Evolutionary conservation across 1,140 invertebrate species (phyloP).

Genomic region (Nebria ingens): DNA sequence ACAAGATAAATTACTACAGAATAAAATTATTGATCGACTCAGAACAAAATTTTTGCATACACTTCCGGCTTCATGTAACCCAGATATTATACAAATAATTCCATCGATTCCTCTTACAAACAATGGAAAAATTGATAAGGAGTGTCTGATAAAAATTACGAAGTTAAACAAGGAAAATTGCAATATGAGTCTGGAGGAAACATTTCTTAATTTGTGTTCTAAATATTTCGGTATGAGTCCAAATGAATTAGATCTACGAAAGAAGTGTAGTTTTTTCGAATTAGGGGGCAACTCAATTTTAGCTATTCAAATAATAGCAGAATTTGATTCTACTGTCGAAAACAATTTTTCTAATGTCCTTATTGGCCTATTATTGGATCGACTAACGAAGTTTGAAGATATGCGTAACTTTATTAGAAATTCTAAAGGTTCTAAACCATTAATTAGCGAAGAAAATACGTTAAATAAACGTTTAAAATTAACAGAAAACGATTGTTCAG

Average conservation of each 20-base stretch:
- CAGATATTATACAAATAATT: conserved; percentile 42
- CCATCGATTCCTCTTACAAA: conserved; percentile 42
- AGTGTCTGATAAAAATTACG: conserved; percentile 23
- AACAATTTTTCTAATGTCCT: conserved; percentile 34
- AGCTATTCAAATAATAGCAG: conserved; percentile 35
- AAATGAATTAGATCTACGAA: conserved; percentile 21
- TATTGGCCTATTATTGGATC: conserved; percentile 22
- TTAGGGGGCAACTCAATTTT: conserved; percentile 39
- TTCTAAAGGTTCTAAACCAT: background rate
- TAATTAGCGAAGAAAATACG: background rate
- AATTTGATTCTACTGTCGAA: conserved; percentile 20
- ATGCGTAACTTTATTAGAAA: background rate
- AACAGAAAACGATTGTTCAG: background rate
- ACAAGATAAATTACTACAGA: conserved; percentile 33
- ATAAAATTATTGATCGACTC: conserved; percentile 36
- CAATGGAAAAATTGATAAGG: conserved; percentile 48
- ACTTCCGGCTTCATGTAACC: conserved; percentile 28
- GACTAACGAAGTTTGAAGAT: background rate
- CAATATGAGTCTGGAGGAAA: conserved; percentile 15
- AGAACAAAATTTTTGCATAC: conserved; percentile 28
- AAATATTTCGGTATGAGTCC: conserved; percentile 20
- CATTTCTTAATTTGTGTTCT: conserved; percentile 30
- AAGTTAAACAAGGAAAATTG: conserved; percentile 15
- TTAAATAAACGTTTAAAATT: background rate
- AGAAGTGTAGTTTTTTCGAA: conserved; percentile 35